Evolutionary conservation across 2,888 invertebrate genomes (phyloP).

Genomic region (Mechanitis messenoides): DNA sequence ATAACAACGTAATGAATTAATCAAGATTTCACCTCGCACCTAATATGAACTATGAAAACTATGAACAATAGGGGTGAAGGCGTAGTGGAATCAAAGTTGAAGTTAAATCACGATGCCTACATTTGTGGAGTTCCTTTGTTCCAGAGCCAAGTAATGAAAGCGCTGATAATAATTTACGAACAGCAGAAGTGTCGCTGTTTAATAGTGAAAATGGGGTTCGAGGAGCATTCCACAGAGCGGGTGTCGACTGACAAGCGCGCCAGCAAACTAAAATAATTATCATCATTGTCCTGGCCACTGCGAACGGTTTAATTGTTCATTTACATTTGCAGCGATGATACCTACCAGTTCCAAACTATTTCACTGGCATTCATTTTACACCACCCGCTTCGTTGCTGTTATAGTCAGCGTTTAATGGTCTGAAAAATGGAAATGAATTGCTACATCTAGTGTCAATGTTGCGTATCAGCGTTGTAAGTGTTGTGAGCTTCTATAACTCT

Average conservation of each 20-base stretch:
- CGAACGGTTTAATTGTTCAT: constrained; percentile 76
- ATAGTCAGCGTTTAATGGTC: constrained; percentile 72
- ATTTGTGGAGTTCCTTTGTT: constrained; percentile 72
- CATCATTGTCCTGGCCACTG: constrained; percentile 73
- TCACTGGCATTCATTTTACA: constrained; percentile 68
- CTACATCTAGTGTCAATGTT: constrained; percentile 62
- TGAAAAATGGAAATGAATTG: constrained; percentile 73
- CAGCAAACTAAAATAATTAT: constrained; percentile 77
- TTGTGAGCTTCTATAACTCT: constrained; percentile 9
- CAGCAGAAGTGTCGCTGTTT: constrained; percentile 75
- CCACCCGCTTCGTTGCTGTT: constrained; percentile 61
- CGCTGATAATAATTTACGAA: constrained; percentile 76
- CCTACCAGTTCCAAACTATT: constrained; percentile 75
- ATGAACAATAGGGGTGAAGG: constrained; percentile 64
- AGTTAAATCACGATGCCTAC: constrained; percentile 67
- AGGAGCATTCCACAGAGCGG: constrained; percentile 67
- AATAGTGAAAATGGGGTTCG: constrained; percentile 62
- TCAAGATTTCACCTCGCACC: constrained; percentile 73
- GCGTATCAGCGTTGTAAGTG: constrained; percentile 41
- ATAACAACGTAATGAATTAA: constrained; percentile 71
- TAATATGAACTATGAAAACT: constrained; percentile 66
- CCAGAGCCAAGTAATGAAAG: constrained; percentile 70
- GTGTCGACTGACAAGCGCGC: constrained; percentile 64
- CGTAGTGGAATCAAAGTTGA: constrained; percentile 61
- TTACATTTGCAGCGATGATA: constrained; percentile 73